These are phyloP conservation scores for Gallinago undulata DNA, from an alignment of 2,113 vertebrate genomes.

Conservation along the genomic window DNA sequence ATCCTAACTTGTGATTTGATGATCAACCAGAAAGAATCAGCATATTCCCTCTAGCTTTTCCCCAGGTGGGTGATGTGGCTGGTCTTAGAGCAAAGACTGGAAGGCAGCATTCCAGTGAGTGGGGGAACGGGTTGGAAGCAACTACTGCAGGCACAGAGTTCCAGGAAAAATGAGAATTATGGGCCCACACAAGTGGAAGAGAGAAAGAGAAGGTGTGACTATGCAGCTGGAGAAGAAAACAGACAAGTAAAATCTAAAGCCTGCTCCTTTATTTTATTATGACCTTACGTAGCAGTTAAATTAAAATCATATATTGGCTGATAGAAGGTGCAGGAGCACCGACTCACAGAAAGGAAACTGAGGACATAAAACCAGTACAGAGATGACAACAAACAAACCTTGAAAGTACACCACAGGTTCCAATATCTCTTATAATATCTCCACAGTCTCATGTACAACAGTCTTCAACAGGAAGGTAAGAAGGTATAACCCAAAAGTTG, in stretches of 20 bases:
- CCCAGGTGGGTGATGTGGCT: neutral
- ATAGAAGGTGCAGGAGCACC: neutral
- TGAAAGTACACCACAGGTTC: neutral
- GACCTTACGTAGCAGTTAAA: neutral
- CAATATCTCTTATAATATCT: neutral
- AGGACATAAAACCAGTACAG: neutral
- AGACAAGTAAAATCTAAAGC: neutral
- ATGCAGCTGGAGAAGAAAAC: neutral
- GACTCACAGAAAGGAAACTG: neutral
- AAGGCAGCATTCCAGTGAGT: neutral
- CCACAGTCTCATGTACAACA: neutral
- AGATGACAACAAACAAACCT: neutral
- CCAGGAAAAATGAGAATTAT: neutral
- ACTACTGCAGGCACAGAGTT: neutral
- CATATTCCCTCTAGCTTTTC: neutral
- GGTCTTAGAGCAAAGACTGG: neutral
- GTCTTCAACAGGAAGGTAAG: neutral
- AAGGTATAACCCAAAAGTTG: neutral
- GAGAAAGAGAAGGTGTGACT: neutral
- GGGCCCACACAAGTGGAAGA: neutral
- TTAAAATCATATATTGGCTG: neutral
- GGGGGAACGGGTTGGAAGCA: neutral
- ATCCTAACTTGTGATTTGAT: neutral
- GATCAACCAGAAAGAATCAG: neutral
- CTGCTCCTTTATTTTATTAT: neutral